Conservation (phyloP, 1,140 invertebrate genomes). For the Trichonephila clavipes region DNA sequence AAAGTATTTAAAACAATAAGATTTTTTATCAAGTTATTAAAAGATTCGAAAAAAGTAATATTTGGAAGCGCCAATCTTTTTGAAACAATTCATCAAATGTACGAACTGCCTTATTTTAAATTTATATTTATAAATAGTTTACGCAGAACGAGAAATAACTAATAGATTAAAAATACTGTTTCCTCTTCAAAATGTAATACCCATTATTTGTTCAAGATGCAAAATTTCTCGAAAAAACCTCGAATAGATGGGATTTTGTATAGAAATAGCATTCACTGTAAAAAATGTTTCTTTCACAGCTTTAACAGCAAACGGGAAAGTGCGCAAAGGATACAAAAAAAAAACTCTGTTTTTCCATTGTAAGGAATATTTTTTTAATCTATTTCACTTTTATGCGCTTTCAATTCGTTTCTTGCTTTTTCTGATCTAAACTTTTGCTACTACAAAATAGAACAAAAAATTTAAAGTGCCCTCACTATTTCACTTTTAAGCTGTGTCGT, state of each 20-base stretch:
- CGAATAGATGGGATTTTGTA: background rate
- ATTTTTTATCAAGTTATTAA: too few species aligned
- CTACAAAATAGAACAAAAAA: background rate
- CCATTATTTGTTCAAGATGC: too few species aligned
- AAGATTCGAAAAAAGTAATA: too few species aligned
- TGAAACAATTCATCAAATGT: too few species aligned
- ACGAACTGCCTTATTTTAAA: too few species aligned
- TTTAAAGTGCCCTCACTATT: background rate
- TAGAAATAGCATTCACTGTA: background rate
- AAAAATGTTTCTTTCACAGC: background rate
- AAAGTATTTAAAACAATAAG: too few species aligned
- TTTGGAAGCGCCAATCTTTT: too few species aligned
- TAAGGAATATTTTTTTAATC: background rate
- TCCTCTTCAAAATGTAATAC: too few species aligned
- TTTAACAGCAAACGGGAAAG: background rate
- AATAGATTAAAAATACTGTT: too few species aligned
- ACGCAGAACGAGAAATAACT: too few species aligned
- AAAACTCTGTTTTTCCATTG: background rate
- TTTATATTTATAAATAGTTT: too few species aligned
- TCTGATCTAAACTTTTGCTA: background rate
- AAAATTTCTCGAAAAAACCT: too few species aligned
- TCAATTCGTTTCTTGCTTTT: background rate
- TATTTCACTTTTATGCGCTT: background rate
- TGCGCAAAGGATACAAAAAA: background rate
- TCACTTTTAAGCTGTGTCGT: slow-evolving; percentile 9